Evolutionary conservation across 2,113 vertebrate genomes (phyloP).

Genomic region (Spheniscus mendiculus): DNA sequence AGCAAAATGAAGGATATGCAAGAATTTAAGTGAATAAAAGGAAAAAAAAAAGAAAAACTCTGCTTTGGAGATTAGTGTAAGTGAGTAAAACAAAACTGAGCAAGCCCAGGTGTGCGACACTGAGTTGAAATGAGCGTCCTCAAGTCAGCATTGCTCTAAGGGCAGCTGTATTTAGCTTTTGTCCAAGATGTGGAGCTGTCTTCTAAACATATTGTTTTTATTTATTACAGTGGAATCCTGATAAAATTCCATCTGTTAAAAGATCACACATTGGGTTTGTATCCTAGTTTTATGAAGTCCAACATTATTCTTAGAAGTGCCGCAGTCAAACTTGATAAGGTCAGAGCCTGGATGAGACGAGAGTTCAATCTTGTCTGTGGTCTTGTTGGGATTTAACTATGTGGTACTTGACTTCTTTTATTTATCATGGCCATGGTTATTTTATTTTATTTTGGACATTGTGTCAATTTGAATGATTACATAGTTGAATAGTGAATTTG

Average conservation of each 20-base stretch:
- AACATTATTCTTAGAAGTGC: slow-evolving; percentile 55
- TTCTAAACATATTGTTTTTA: slow-evolving; percentile 60
- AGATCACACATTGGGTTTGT: slow-evolving; percentile 59
- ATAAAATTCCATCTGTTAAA: slow-evolving; percentile 61
- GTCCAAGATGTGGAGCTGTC: slow-evolving; percentile 36
- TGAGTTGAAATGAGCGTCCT: not conserved
- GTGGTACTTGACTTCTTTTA: slow-evolving; percentile 39
- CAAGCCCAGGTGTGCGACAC: slow-evolving; percentile 5
- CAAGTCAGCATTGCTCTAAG: slow-evolving; percentile 27
- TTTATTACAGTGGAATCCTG: slow-evolving; percentile 53
- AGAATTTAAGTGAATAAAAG: not conserved
- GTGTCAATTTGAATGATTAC: slow-evolving; percentile 43
- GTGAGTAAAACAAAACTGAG: slow-evolving; percentile 1
- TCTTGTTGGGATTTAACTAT: slow-evolving; percentile 43
- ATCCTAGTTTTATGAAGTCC: slow-evolving; percentile 61
- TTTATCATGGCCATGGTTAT: slow-evolving; percentile 22
- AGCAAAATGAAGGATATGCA: not conserved
- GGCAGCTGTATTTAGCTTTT: slow-evolving; percentile 46
- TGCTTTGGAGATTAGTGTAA: not conserved
- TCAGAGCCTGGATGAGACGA: slow-evolving; percentile 50
- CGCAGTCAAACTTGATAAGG: slow-evolving; percentile 51
- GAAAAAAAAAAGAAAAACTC: not conserved
- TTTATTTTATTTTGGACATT: slow-evolving; percentile 60
- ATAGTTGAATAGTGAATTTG: not conserved
- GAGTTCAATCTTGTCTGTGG: slow-evolving; percentile 35